These are phyloP conservation scores for Marmota flaviventris DNA, from an alignment of 2,113 vertebrate species.

Conservation along the genomic window DNA sequence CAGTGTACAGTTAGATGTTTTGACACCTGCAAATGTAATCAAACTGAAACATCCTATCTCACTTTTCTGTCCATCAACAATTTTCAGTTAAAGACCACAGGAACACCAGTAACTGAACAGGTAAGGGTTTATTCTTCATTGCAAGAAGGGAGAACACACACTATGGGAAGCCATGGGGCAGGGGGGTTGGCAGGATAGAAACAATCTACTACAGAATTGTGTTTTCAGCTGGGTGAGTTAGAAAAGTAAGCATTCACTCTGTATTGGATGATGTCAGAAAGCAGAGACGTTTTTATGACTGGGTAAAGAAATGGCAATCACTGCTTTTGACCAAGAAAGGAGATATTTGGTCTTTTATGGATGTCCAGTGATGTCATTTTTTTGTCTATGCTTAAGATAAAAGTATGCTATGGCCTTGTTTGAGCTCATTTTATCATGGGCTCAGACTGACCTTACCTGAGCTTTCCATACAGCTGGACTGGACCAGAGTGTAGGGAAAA, in stretches of 20 bases:
- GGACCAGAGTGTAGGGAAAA: background rate
- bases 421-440: background rate
- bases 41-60: background rate
- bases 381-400: background rate
- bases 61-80: background rate
- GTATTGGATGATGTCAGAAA: background rate
- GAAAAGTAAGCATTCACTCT: background rate
- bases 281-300: background rate
- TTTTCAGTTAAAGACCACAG: background rate
- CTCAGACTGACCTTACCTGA: background rate
- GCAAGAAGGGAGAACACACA: background rate
- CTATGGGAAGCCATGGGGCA: accelerated
- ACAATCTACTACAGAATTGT: too few species aligned
- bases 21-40: background rate
- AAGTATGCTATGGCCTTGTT: background rate
- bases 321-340: background rate
- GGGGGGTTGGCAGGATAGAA: background rate
- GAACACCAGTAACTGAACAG: too few species aligned
- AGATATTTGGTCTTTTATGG: background rate
- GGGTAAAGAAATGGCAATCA: background rate
- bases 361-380: background rate
- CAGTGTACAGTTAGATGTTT: background rate
- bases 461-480: background rate
- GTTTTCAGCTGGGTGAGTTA: background rate
- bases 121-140: background rate